Percentiles rank a stretch among this genome's conserved stretches.
Conservation (phyloP, 2,113 vertebrate genomes). For the Lipophrys pholis region DNA sequence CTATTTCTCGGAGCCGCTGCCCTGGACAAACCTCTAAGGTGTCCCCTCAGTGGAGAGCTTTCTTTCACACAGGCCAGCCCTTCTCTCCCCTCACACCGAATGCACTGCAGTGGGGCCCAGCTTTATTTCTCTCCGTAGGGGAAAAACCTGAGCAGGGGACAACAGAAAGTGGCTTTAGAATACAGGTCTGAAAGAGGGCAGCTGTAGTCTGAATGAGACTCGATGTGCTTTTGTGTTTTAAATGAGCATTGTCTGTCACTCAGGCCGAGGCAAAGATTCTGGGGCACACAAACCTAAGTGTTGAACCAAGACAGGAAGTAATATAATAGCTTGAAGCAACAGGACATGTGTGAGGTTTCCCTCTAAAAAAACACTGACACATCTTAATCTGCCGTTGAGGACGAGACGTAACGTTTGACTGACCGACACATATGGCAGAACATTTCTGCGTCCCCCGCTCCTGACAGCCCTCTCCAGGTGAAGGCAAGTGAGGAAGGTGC, state of each 20-base stretch:
- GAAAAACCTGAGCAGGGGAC: slow-evolving; percentile 90
- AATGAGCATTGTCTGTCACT: slow-evolving; percentile 96
- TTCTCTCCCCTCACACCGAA: slow-evolving; percentile 90
- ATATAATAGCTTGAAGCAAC: not conserved
- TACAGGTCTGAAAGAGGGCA: slow-evolving; percentile 91
- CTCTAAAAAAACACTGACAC: too few species aligned
- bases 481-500: slow-evolving; percentile 64
- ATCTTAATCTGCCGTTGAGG: too few species aligned
- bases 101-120: slow-evolving; percentile 84
- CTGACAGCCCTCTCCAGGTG: slow-evolving; percentile 55
- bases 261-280: slow-evolving; percentile 47
- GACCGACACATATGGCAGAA: too few species aligned
- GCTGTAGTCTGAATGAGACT: slow-evolving; percentile 96
- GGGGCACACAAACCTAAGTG: slow-evolving; percentile 32
- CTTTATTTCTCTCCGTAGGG: slow-evolving; percentile 88
- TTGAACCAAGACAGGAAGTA: slow-evolving; percentile 29
- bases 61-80: slow-evolving; percentile 84
- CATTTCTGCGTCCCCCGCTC: not conserved
- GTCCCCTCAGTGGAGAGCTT: slow-evolving; percentile 87
- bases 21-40: slow-evolving; percentile 91
- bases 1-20: slow-evolving; percentile 89
- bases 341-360: not conserved
- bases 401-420: too few species aligned
- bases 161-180: slow-evolving; percentile 92
- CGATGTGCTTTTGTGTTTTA: slow-evolving; percentile 97